Percentiles rank a stretch among this genome's conserved stretches.
These are phyloP conservation scores for Podilymbus podiceps DNA, from an alignment of 2,113 vertebrate species.

Conservation along the genomic window DNA sequence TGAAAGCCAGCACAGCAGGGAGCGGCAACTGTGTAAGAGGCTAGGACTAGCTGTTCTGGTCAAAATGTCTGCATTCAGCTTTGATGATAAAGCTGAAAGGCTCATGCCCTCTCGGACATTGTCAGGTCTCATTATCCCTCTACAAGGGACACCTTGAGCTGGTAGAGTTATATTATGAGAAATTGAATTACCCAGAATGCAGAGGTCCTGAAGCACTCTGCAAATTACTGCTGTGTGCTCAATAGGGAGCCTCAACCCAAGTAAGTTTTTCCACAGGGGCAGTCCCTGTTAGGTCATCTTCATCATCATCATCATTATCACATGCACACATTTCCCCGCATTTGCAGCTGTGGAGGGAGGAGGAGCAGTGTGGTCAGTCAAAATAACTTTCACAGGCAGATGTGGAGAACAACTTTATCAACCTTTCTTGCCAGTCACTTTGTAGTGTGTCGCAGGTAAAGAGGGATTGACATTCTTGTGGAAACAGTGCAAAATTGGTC, in stretches of 20 bases:
- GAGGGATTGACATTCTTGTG: not conserved
- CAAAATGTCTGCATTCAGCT: not conserved
- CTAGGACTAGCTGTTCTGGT: not conserved
- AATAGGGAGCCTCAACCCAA: not conserved
- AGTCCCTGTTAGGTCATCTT: not conserved
- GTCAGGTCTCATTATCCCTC: not conserved
- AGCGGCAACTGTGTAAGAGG: not conserved
- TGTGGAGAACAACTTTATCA: not conserved
- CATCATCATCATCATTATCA: not conserved
- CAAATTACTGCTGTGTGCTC: not conserved
- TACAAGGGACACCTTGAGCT: not conserved
- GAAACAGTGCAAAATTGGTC: not conserved
- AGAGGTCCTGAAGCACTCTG: not conserved
- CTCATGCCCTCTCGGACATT: rapidly evolving
- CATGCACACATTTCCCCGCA: not conserved
- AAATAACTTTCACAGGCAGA: not conserved
- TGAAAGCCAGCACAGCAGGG: not conserved
- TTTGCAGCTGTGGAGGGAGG: not conserved
- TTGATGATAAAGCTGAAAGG: not conserved
- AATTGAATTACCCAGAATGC: not conserved
- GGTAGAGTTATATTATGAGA: not conserved
- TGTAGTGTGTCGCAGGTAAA: not conserved
- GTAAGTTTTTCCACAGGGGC: not conserved
- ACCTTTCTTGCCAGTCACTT: not conserved
- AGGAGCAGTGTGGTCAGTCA: not conserved